Evolutionary conservation across 2,888 invertebrate genomes (phyloP), one percentile per base, ranked within the genome.

Genomic region (Tenthredo amoena): DNA sequence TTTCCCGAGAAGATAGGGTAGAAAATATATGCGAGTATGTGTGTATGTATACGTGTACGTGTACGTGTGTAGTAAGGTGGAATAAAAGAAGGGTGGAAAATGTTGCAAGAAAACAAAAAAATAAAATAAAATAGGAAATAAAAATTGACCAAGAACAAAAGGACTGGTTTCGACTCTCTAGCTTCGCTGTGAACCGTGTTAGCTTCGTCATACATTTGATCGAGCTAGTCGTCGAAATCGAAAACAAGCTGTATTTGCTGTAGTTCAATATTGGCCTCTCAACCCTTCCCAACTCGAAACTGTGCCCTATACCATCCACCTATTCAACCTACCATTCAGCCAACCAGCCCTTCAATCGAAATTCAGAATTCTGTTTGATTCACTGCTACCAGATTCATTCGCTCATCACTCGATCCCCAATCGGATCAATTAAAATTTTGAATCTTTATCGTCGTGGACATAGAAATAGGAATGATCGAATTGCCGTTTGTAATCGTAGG

Each of bases 181-280:
- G 74, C 43, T 74, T 43, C 21, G 9, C 40, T 40, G 12, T 74
- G 26, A 21, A 37, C 40, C 72, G 34, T 21, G 43, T 34, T 26
- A 18, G 31, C 43, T 43, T 43, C 21, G n/a, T 40, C 72, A 77
- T 83, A 83, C 81, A 62, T 81, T 65, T 58, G 40, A 81, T 83
- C 83, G 68, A 68, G 47, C 81, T 68, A 47, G 43, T 65, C 26
- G 50, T 85, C 85, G 87, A 88, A 88, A 88, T 87, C 86, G 87
- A 86, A 88, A 87, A 86, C 87, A 65, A 58, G 84, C 50, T 85
- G 87, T 88, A 88, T 89, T 89, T 89, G 88, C 87, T 87, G 87
- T 84, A 86, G 84, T 86, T 86, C 88, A 88, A 88, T 89, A 89
- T 89, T 88, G 87, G 88, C 86, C 84, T 74, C 55, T 84, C 40